Base-by-base conservation (phyloP, 35 echinoderm and acorn worm species). In the Lytechinus variegatus region DNA sequence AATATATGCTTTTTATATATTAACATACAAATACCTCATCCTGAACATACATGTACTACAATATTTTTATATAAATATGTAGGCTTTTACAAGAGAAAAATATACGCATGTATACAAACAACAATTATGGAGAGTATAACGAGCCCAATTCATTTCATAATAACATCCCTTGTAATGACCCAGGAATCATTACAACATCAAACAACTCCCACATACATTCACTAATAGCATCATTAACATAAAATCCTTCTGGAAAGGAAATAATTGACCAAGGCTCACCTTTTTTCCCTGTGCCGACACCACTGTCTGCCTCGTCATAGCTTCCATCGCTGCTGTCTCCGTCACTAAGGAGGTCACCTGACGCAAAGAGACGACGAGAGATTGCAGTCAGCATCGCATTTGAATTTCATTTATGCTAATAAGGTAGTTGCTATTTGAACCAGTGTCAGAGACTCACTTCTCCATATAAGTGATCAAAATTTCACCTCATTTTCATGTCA, bases 341-440 rank as follows among this genome's bases (percentile, higher is more conserved):
- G 54, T 93, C 92, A 93, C 92, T 93, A 57, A 55, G 54, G 53
- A 93, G 53, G 92, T 93, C 92, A 93, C 92, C 92, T 93, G 92
- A 93, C 92, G 54, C 92, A 93, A 54, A 93, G 92, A 93, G 92
- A 93, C n/a, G 52, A 93, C 52, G 53, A 54, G 92, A 93, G 92
- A 57, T 27, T 16, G 92, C 53, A 93, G 2, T 55, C 54, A 57
- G 28, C 92, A 93, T 93, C 92, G 57, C 53, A 93, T 93, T 93
- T 53, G 9, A 90, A 54, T 57, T 54, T 55, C 92, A 93, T 93
- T 54, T 93, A 93, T 93, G 92, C 55, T 55, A 93, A 93, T 93
- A 54, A 93, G 55, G 88, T 21, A 14, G 52, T 52, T 44, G 86
- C 27, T 51, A 87, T 87, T 16, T 10, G n/a, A n/a, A 14, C 66